These are phyloP conservation scores for Apotomis turbidana DNA, from an alignment of 2,888 invertebrate genomes.

Conservation along the genomic window DNA sequence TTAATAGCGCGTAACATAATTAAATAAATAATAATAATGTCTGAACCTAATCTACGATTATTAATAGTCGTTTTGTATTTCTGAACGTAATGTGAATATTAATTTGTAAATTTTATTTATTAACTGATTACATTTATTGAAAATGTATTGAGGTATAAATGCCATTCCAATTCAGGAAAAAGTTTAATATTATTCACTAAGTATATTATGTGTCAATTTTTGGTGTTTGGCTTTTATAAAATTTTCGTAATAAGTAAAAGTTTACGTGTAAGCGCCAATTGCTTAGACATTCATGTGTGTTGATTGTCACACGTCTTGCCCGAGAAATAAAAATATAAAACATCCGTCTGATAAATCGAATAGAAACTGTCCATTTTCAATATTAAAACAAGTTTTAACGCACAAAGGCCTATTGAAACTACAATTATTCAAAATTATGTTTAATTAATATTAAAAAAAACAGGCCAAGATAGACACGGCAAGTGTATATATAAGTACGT, in stretches of 20 bases:
- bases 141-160: constrained; percentile 18
- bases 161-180: constrained; percentile 27
- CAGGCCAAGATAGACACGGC: constrained; percentile 49
- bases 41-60: constrained; percentile 58
- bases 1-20: constrained; percentile 55
- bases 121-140: constrained; percentile 34
- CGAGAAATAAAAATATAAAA: neutral
- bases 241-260: neutral
- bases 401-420: constrained; percentile 42
- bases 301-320: neutral
- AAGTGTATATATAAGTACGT: no score
- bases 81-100: constrained; percentile 56
- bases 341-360: constrained; percentile 42
- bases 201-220: neutral
- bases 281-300: neutral
- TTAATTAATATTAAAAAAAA: neutral
- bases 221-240: neutral
- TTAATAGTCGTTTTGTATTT: constrained; percentile 64
- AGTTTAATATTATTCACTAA: neutral
- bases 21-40: constrained; percentile 55
- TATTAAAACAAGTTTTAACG: constrained; percentile 26
- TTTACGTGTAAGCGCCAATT: neutral
- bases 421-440: constrained; percentile 47
- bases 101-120: constrained; percentile 56
- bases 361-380: constrained; percentile 38